These are phyloP conservation scores for Hydropsyche tenuis DNA, from an alignment of 1,140 invertebrate species.

Conservation along the genomic window DNA sequence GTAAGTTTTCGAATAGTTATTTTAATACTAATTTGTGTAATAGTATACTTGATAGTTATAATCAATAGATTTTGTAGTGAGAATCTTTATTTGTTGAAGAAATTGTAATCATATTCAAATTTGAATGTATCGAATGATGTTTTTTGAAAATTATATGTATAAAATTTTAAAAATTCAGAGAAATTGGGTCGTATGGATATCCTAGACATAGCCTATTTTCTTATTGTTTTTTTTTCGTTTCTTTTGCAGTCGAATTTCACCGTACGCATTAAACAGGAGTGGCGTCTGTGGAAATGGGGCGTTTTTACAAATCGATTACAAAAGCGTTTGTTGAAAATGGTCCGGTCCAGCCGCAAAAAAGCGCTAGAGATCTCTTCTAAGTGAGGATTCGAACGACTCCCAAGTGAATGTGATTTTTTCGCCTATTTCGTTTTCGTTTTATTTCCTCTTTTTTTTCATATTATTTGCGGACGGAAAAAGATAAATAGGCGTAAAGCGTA, in stretches of 20 bases:
- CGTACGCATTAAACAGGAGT: conserved; percentile 5
- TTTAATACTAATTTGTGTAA: too few species aligned
- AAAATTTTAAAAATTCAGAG: neutral
- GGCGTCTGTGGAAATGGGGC: neutral
- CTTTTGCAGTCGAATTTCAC: neutral
- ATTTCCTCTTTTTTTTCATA: neutral
- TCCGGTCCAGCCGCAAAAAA: conserved; percentile 18
- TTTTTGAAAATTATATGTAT: neutral
- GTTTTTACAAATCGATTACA: conserved; percentile 29
- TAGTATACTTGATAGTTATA: too few species aligned
- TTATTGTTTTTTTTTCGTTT: neutral
- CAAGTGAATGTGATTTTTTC: conserved; percentile 17
- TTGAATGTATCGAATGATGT: too few species aligned
- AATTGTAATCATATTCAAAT: too few species aligned
- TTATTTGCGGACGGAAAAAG: neutral
- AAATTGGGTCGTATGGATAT: too few species aligned
- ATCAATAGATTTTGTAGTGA: too few species aligned
- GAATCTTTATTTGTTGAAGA: too few species aligned
- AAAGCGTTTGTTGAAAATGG: conserved; percentile 25
- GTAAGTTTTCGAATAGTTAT: too few species aligned
- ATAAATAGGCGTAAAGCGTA: conserved; percentile 3
- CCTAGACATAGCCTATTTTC: too few species aligned
- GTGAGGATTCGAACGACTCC: conserved; percentile 8
- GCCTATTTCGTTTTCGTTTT: neutral
- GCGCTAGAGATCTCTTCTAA: neutral